Evolutionary conservation across 1,140 invertebrate species (phyloP), one percentile per base, ranked within the genome.

Genomic region (Tetragonula clypearis): DNA sequence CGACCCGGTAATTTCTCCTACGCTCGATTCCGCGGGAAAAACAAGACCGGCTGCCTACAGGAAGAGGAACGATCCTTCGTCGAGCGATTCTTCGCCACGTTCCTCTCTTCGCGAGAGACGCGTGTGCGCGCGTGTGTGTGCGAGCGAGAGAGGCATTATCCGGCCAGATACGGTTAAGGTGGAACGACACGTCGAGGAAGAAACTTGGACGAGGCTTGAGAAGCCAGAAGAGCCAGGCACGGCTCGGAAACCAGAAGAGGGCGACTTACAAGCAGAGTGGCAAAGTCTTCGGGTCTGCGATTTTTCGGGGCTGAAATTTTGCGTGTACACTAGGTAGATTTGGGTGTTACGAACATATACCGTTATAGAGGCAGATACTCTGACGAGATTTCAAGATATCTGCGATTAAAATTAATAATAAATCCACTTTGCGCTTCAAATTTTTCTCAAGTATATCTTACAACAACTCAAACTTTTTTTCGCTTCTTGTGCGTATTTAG

Each of bases 21-120:
- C 86, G 86, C 83, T 85, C 75, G 86, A 85, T 88, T 85, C 82
- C 86, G 73, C 87, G 86, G 69, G 87, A 88, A 88, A 88, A 88
- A 88, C 86, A 88, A 85, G 86, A 87, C 78, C 82, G 86, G 56
- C 79, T 76, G 84, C 75, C 79, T 76, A 79, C 75, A 82, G 74
- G 86, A 82, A 88, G 86, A 87, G 75, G 86, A 79, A 88, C 87
- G 82, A 85, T 82, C 77, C 49, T 71, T 71, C 62, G 55, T 12
- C 71, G 69, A 35, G 35, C 35, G 35, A 35, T 56, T 35, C 79
- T 56, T 14, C 15, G 74, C 56, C 55, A 78, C 53, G 14, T n/a
- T 73, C n/a, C 62, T n/a, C 73, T n/a, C 73, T 66, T 17, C 79
- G 21, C 5, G 5, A n/a, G 41, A 8, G 41, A 41, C 41, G 41